These are phyloP conservation scores for Paragorgia papillata DNA, from an alignment of 92 coral and sea anemone genomes.

Conservation along the genomic window DNA sequence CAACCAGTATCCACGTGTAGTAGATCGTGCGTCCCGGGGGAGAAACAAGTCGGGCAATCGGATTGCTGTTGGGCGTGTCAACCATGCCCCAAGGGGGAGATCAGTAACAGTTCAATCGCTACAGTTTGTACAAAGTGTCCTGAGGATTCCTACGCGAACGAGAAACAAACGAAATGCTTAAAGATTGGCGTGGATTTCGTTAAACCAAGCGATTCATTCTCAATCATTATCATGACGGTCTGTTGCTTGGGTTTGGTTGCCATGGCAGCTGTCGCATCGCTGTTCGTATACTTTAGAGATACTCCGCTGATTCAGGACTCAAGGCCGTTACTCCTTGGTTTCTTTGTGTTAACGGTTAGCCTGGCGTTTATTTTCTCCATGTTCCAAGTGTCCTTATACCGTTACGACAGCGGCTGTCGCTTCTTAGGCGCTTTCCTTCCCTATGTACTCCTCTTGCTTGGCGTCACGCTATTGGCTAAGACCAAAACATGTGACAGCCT, in stretches of 20 bases:
- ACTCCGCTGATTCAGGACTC: slow-evolving; percentile 77
- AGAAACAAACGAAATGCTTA: slow-evolving; percentile 64
- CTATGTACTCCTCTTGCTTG: slow-evolving; percentile 53
- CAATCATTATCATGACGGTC: slow-evolving; percentile 61
- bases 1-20: slow-evolving; percentile 81
- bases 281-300: slow-evolving; percentile 50
- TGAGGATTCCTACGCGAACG: slow-evolving; percentile 72
- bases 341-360: slow-evolving; percentile 58
- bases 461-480: slow-evolving; percentile 72
- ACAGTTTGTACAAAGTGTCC: slow-evolving; percentile 64
- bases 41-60: slow-evolving; percentile 82
- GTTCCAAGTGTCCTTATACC: slow-evolving; percentile 55
- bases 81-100: slow-evolving; percentile 84
- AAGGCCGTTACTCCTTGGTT: slow-evolving; percentile 48
- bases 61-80: slow-evolving; percentile 98
- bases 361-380: slow-evolving; percentile 61
- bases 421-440: slow-evolving; percentile 52
- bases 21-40: slow-evolving; percentile 82
- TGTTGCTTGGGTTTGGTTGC: slow-evolving; percentile 67
- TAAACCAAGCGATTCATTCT: slow-evolving; percentile 61
- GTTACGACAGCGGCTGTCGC: slow-evolving; percentile 64
- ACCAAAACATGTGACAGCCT: slow-evolving; percentile 63
- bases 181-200: slow-evolving; percentile 64
- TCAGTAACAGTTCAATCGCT: slow-evolving; percentile 69
- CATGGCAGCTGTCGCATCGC: slow-evolving; percentile 51